A percentile compares a stretch with the other conserved stretches of the same genome.
These are phyloP conservation scores for Paracyclopina nana DNA, from an alignment of 1,140 invertebrate genomes.

Conservation along the genomic window DNA sequence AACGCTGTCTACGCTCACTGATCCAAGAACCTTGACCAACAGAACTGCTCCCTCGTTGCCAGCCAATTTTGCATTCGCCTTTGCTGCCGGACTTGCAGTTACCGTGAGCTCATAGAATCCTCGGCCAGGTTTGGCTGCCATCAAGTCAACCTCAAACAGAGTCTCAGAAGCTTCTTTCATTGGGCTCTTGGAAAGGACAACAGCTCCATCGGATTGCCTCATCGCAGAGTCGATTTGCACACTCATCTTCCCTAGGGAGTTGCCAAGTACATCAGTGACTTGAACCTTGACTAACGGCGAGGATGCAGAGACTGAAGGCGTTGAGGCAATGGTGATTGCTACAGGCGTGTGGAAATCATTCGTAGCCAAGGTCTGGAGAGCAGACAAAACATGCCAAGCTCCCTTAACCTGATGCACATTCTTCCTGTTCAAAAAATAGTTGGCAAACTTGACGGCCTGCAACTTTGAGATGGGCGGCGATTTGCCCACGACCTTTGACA, in stretches of 20 bases:
- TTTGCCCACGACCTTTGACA: slow-evolving; percentile 45
- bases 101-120: slow-evolving; percentile 64
- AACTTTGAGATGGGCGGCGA: slow-evolving; percentile 45
- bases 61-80: slow-evolving; percentile 34
- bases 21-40: slow-evolving; percentile 42
- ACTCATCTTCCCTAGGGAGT: slow-evolving; percentile 40
- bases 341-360: slow-evolving; percentile 46
- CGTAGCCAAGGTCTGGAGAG: slow-evolving; percentile 43
- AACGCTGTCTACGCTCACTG: slow-evolving; percentile 46
- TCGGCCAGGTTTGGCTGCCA: slow-evolving; percentile 50
- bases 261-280: slow-evolving; percentile 66
- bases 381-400: slow-evolving; percentile 52
- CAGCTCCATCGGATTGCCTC: slow-evolving; percentile 46
- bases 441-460: slow-evolving; percentile 70
- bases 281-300: slow-evolving; percentile 49
- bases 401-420: slow-evolving; percentile 69
- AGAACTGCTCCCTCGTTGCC: slow-evolving; percentile 38
- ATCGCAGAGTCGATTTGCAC: slow-evolving; percentile 53
- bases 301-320: slow-evolving; percentile 43
- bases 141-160: slow-evolving; percentile 55
- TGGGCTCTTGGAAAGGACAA: slow-evolving; percentile 45
- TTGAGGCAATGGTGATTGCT: slow-evolving; percentile 50
- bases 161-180: slow-evolving; percentile 38
- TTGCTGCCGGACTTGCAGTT: slow-evolving; percentile 37
- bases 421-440: slow-evolving; percentile 71